Evolutionary conservation across 2,888 invertebrate species (phyloP), one percentile per base, ranked within the genome.

Genomic region (Argynnis bischoffii): DNA sequence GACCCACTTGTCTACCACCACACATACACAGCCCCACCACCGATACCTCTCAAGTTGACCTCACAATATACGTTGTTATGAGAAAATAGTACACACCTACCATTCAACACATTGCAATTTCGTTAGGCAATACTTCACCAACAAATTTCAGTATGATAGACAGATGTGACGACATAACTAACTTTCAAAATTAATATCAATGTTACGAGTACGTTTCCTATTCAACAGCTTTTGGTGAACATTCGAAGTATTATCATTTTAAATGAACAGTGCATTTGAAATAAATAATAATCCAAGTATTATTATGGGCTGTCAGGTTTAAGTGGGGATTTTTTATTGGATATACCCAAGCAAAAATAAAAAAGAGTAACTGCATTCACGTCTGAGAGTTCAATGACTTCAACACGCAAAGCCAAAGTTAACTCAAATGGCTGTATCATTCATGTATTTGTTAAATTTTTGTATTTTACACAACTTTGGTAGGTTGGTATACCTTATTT

Each of bases 1-100:
- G 83, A 82, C 85, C 84, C 76, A 83, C 80, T 81, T 83, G 77
- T 73, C 69, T 78, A 75, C 75, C 67, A 67, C 69, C 68, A 74
- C 76, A 54, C 53, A 56, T 74, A 75, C 72, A 74, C 73, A 75
- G 75, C 71, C 70, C 75, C 77, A 70, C 74, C 66, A 66, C 71
- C 48, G 69, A 66, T 63, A 66, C 47, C 67, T 73, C 72, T 72
- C 64, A 64, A 64, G 41, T 67, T 60, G 67, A 69, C 66, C 69
- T 69, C 55, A 69, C 64, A 68, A 63, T 68, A 61, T 67, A 67
- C 72, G 64, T 67, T 72, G 66, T 68, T 61, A 63, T 57, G 56
- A 66, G 66, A 69, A 69, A 68, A 60, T 55, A 66, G 51, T 61
- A 57, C 48, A 59, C 63, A 67, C 64, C 68, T 57, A 57, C 50